Base-by-base conservation (phyloP, 2,113 vertebrate genomes). In the Elephas maximus region DNA sequence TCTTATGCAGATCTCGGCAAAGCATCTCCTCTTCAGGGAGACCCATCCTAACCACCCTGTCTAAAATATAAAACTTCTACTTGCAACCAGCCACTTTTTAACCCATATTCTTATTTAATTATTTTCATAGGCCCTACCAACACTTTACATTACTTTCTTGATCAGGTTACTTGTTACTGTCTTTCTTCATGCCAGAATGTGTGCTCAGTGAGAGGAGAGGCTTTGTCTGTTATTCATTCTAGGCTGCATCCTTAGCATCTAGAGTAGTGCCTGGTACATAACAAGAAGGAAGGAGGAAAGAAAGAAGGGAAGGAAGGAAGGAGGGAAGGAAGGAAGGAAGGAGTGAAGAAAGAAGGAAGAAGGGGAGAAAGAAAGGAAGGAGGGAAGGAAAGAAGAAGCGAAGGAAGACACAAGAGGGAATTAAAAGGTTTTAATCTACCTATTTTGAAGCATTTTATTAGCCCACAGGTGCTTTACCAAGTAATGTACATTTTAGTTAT, bases 321-420 rank as follows among this genome's bases (percentile, higher is more conserved):
- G 0, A 37, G 4, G 14, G 8, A 8, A 11, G 11, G 0, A 20
- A 8, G 15, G 6, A 8, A 26, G 37, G 37, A 20, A 6, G 37
- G 37, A 37, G 37, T 37, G 37, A 37, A 28, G 5, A 28, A 15
- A 28, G 10, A 74, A 33, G 62, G 30, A 48, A 0, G 15, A 2
- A 28, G 2, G 60, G 41, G 26, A 8, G 18, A 7, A 63, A 10
- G 37, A 6, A 17, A 17, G 10, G 3, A 71, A 5, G 5, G 1
- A 28, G 9, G 20, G 10, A 74, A 53, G 18, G 23, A 1, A 24
- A 26, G 9, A 45, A 12, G 26, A 45, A 28, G 28, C 5, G 37
- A 51, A 67, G 48, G 30, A 65, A 57, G 8, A 23, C 14, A 20
- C 12, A 79, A 51, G 63, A 24, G 12, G 8, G 20, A 24, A 0